Evolutionary conservation across 2,888 invertebrate species (phyloP).

Genomic region (Dryobota labecula): DNA sequence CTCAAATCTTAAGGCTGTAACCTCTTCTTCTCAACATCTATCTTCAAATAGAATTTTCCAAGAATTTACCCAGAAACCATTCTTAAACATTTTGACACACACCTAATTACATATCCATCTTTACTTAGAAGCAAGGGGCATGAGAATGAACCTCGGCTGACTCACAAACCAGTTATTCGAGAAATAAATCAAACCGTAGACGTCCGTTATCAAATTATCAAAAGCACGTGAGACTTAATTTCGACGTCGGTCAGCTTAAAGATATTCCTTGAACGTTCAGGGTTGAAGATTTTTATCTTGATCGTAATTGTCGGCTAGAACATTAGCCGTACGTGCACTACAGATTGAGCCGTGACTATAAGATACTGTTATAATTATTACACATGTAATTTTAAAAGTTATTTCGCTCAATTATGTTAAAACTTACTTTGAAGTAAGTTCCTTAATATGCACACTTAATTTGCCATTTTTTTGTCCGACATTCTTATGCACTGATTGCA

Average conservation of each 20-base stretch:
- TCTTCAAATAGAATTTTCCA: conserved; percentile 40
- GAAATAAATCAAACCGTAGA: conserved; percentile 86
- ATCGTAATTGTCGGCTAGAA: conserved; percentile 86
- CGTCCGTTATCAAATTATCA: conserved; percentile 89
- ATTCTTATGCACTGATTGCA: conserved; percentile 15
- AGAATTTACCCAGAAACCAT: conserved; percentile 59
- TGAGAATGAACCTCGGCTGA: conserved; percentile 80
- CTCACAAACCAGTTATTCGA: conserved; percentile 80
- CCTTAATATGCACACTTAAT: conserved; percentile 31
- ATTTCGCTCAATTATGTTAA: conserved; percentile 47
- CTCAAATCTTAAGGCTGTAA: not conserved
- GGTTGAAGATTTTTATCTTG: conserved; percentile 82
- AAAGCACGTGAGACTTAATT: conserved; percentile 89
- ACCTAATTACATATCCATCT: conserved; percentile 68
- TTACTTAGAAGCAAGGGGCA: conserved; percentile 79
- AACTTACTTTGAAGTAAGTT: conserved; percentile 41
- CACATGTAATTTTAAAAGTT: conserved; percentile 53
- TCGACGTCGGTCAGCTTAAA: conserved; percentile 87
- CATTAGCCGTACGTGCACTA: conserved; percentile 78
- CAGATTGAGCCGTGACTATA: conserved; percentile 70
- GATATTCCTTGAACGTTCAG: conserved; percentile 85
- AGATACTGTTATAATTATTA: conserved; percentile 71
- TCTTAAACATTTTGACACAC: conserved; percentile 65
- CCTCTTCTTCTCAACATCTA: not conserved
- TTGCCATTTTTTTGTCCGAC: not conserved